A percentile compares a stretch with the other conserved stretches of the same genome.
Conservation (phyloP, 2,797 vertebrate species). For the Psittacula echo region DNA sequence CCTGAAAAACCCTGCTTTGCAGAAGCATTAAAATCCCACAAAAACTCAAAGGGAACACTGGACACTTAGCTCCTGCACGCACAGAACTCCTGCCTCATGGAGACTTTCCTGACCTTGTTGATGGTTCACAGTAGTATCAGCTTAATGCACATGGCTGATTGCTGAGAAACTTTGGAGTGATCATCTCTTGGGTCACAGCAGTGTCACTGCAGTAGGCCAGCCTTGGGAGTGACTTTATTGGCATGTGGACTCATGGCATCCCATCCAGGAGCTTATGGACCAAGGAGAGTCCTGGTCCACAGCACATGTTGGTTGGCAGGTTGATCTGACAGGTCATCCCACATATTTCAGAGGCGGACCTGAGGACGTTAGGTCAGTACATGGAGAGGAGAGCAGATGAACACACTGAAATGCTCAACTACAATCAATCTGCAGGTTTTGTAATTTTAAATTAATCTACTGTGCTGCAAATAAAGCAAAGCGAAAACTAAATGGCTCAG, state of each 20-base stretch:
- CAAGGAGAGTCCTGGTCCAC: background rate
- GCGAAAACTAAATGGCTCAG: background rate
- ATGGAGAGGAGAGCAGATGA: background rate
- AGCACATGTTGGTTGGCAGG: background rate
- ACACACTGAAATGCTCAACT: background rate
- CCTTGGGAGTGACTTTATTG: background rate
- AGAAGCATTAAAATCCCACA: background rate
- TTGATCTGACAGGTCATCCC: background rate
- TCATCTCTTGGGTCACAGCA: background rate
- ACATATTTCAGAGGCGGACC: background rate
- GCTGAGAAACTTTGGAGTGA: background rate
- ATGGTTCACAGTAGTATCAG: background rate
- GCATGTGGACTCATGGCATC: background rate
- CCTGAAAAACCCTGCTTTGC: background rate
- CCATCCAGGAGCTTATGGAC: background rate
- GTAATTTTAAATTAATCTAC: background rate
- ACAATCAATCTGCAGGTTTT: background rate
- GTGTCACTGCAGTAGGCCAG: background rate
- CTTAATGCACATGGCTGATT: background rate
- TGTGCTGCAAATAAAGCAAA: background rate
- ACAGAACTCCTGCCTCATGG: background rate
- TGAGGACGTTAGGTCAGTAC: background rate
- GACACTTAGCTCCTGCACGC: background rate
- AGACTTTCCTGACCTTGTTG: background rate
- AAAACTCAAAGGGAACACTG: background rate